Percentiles rank a stretch among this genome's conserved stretches.
Conservation (phyloP, 2,113 vertebrate genomes). For the Scartelaos histophorus region DNA sequence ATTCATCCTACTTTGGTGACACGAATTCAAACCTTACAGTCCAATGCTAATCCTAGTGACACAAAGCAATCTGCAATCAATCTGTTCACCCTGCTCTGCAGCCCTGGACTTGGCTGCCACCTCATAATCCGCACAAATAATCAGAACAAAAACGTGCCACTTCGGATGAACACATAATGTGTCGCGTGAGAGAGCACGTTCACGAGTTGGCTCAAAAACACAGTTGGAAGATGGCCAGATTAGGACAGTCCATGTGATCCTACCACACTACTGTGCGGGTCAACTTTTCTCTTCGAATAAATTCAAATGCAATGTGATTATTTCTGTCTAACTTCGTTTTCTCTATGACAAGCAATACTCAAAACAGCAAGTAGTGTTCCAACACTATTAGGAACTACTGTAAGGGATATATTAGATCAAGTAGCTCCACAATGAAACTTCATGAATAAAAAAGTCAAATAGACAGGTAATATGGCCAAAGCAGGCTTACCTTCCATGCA, state of each 20-base stretch:
- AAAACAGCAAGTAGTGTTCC: background rate
- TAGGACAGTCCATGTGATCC: slow-evolving; percentile 23
- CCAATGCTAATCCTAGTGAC: slow-evolving; percentile 48
- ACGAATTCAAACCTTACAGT: slow-evolving; percentile 38
- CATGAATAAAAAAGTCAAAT: slow-evolving; percentile 20
- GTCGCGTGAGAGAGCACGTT: slow-evolving; percentile 17
- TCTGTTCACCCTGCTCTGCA: slow-evolving; percentile 55
- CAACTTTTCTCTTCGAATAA: background rate
- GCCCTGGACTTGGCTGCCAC: slow-evolving; percentile 15
- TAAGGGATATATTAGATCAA: background rate
- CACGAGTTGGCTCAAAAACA: background rate
- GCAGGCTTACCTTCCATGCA: slow-evolving; percentile 50
- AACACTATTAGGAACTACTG: background rate
- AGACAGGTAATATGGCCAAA: slow-evolving; percentile 26
- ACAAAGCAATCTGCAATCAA: slow-evolving; percentile 61
- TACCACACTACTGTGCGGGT: background rate
- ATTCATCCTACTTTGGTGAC: slow-evolving; percentile 36
- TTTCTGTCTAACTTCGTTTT: background rate
- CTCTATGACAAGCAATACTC: background rate
- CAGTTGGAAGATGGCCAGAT: slow-evolving; percentile 1
- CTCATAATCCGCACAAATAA: slow-evolving; percentile 43
- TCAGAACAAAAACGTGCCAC: slow-evolving; percentile 41
- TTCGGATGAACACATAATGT: slow-evolving; percentile 27
- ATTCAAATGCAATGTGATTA: background rate
- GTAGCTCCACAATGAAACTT: background rate